Evolutionary conservation across 1,140 invertebrate genomes (phyloP).

Genomic region (Pentalonia nigronervosa): DNA sequence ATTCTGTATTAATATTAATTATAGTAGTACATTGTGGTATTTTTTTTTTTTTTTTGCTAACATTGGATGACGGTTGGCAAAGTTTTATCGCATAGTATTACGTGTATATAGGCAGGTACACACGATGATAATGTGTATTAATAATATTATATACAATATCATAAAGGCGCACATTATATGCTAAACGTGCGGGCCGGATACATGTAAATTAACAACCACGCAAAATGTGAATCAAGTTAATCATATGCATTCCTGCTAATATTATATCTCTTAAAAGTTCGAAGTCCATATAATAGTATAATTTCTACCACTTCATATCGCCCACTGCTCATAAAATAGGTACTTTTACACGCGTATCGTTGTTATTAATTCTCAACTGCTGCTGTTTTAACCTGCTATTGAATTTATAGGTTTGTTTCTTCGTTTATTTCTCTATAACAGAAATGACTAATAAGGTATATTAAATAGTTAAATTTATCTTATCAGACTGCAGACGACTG

Average conservation of each 20-base stretch:
- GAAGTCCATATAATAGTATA: neutral
- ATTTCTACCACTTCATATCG: neutral
- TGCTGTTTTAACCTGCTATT: neutral
- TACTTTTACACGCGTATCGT: no score
- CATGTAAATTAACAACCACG: neutral
- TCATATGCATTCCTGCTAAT: neutral
- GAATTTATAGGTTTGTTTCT: neutral
- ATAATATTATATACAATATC: neutral
- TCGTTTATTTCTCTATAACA: neutral
- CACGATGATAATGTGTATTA: neutral
- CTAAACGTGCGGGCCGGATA: neutral
- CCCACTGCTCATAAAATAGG: neutral
- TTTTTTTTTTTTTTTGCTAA: neutral
- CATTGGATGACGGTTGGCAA: neutral
- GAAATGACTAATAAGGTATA: neutral
- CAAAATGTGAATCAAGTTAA: neutral
- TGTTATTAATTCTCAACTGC: neutral
- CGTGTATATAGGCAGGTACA: no score
- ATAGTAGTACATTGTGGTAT: neutral
- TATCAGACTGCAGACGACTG: neutral
- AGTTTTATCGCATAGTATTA: neutral
- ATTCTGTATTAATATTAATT: neutral
- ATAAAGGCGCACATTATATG: neutral
- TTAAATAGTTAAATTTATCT: neutral
- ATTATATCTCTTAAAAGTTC: neutral